These are phyloP conservation scores for Zaprionus obscuricornis DNA, from an alignment of 2,888 invertebrate genomes.

Conservation along the genomic window DNA sequence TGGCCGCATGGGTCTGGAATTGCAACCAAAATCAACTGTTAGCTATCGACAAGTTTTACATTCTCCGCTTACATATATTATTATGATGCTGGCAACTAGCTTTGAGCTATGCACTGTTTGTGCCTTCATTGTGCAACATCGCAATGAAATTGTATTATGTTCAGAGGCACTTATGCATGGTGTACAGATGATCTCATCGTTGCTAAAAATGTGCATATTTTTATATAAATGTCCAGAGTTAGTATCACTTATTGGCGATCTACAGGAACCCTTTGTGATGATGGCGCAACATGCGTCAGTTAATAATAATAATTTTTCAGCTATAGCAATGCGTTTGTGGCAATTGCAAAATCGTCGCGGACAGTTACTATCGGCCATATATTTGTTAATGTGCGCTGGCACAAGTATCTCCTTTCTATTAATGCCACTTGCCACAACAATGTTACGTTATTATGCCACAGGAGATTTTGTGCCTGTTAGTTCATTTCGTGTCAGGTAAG, in stretches of 20 bases:
- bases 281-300: not conserved
- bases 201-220: constrained; percentile 51
- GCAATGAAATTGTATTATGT: constrained; percentile 46
- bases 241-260: constrained; percentile 21
- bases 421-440: constrained; percentile 45
- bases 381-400: constrained; percentile 52
- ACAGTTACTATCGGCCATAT: constrained; percentile 38
- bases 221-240: constrained; percentile 35
- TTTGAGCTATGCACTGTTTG: constrained; percentile 55
- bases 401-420: constrained; percentile 51
- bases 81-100: constrained; percentile 47
- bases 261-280: constrained; percentile 23
- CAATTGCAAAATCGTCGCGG: constrained; percentile 39
- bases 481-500: constrained; percentile 48
- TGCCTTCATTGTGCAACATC: constrained; percentile 45
- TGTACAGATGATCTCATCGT: constrained; percentile 52
- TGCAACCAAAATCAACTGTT: constrained; percentile 6
- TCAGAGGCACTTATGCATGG: constrained; percentile 60
- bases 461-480: constrained; percentile 44
- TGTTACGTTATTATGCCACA: constrained; percentile 17
- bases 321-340: constrained; percentile 16
- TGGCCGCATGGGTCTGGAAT: constrained; percentile 44
- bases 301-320: too few species aligned
- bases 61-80: constrained; percentile 21
- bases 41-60: constrained; percentile 8